Percentiles rank a stretch among this genome's conserved stretches.
Evolutionary conservation across 1,140 invertebrate genomes (phyloP).

Genomic region (Drosophila ercepeae): DNA sequence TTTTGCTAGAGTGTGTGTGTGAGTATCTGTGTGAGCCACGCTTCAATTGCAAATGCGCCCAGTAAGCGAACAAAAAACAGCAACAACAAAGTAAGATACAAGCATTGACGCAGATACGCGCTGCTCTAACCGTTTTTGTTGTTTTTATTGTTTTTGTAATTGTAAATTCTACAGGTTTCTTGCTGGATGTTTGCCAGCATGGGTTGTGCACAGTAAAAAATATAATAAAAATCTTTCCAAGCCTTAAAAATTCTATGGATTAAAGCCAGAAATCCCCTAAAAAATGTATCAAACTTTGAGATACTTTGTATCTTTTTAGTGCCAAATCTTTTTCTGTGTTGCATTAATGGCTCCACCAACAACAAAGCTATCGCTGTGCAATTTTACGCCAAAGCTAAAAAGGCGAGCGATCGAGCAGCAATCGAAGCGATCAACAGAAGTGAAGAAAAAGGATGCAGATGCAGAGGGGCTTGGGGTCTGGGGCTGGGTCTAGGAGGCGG

Average conservation of each 20-base stretch:
- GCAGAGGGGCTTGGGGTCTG: not conserved
- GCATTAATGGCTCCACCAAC: constrained; percentile 71
- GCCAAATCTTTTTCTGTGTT: constrained; percentile 33
- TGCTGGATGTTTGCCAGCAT: constrained; percentile 9
- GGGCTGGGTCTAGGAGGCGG: constrained; percentile 1
- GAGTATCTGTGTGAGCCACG: constrained; percentile 71
- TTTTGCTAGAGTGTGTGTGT: constrained; percentile 12
- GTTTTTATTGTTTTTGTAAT: constrained; percentile 64
- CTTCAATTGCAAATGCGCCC: constrained; percentile 76
- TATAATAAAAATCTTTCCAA: not conserved
- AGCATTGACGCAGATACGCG: constrained; percentile 70
- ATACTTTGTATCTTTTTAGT: not conserved
- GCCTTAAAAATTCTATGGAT: too few relatives aligned
- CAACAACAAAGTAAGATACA: constrained; percentile 19
- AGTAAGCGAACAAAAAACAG: constrained; percentile 56
- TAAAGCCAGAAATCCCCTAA: not conserved
- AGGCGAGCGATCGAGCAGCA: constrained; percentile 67
- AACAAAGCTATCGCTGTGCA: constrained; percentile 53
- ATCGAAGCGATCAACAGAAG: constrained; percentile 61
- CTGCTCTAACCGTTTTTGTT: constrained; percentile 46
- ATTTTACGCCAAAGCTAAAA: constrained; percentile 79
- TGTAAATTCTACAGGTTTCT: constrained; percentile 81
- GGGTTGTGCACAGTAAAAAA: constrained; percentile 8
- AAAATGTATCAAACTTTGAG: not conserved
- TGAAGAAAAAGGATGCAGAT: constrained; percentile 30